Evolutionary conservation across 2,797 vertebrate species (phyloP).

Genomic region (Corythornis leucogaster): DNA sequence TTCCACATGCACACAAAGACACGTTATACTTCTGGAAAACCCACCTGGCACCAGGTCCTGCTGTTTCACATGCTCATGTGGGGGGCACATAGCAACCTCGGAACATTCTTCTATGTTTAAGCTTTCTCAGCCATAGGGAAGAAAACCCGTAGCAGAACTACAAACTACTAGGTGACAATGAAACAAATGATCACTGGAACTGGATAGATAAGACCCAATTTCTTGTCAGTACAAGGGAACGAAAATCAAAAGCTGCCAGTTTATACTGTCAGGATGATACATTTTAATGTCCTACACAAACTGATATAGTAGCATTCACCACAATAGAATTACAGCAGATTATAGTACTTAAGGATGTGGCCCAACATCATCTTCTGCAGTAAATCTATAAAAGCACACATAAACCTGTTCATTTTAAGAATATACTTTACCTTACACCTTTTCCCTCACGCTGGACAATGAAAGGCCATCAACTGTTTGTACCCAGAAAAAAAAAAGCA

Average conservation of each 20-base stretch:
- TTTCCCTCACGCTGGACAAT: not conserved
- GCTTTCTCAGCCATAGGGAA: not conserved
- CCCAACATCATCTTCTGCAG: not conserved
- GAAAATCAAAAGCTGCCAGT: not conserved
- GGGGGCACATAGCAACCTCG: not conserved
- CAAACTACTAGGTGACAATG: not conserved
- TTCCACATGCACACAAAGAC: not conserved
- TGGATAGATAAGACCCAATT: not conserved
- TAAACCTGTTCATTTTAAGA: not conserved
- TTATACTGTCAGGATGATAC: not conserved
- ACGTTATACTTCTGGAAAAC: not conserved
- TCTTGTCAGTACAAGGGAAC: not conserved
- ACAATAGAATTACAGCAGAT: not conserved
- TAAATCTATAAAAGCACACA: not conserved
- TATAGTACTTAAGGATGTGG: not conserved
- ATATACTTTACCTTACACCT: not conserved
- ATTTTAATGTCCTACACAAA: not conserved
- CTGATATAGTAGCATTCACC: not conserved
- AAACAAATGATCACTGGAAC: not conserved
- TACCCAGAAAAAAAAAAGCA: not conserved
- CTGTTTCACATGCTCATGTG: not conserved
- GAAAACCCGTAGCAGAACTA: not conserved
- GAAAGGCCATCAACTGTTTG: not conserved
- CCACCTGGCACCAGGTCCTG: not conserved
- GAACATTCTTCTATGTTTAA: not conserved